A percentile compares a stretch with the other conserved stretches of the same genome.
Conservation (phyloP, 2,888 invertebrate species). For the Philhelius pedissequus region DNA sequence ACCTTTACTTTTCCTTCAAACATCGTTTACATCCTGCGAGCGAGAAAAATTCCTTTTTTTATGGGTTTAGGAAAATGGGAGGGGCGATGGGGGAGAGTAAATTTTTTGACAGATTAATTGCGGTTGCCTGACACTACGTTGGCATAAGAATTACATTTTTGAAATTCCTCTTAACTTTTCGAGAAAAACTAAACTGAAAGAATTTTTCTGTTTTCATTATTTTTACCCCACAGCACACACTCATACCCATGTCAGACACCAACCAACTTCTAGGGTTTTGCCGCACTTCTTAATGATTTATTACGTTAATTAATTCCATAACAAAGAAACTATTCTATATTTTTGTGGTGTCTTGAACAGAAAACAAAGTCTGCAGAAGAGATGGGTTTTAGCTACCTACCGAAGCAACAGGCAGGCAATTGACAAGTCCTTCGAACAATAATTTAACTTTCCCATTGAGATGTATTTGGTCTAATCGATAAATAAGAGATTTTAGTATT, state of each 20-base stretch:
- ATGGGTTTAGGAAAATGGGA: too few relatives aligned
- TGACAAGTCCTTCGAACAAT: neutral
- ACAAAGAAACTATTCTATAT: constrained; percentile 65
- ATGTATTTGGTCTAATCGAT: neutral
- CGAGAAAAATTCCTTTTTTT: neutral
- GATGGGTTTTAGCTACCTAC: neutral
- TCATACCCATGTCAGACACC: neutral
- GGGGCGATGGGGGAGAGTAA: neutral
- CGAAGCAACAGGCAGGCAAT: neutral
- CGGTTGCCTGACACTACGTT: constrained; percentile 50
- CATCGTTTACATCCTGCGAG: neutral
- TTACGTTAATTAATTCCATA: constrained; percentile 76
- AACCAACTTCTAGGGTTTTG: neutral
- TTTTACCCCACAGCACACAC: neutral
- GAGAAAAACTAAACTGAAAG: constrained; percentile 1
- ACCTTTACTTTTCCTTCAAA: neutral
- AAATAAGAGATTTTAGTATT: neutral
- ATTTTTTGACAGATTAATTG: constrained; percentile 67
- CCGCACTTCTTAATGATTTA: constrained; percentile 73
- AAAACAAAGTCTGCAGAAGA: neutral
- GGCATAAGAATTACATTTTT: constrained; percentile 35
- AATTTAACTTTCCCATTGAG: neutral
- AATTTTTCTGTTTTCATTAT: constrained; percentile 6
- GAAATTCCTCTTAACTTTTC: constrained; percentile 32
- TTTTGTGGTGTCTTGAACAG: constrained; percentile 34